phyloP scores from a whole-genome alignment of 2,797 vertebrate species.

The Myotis daubentonii region DNA sequence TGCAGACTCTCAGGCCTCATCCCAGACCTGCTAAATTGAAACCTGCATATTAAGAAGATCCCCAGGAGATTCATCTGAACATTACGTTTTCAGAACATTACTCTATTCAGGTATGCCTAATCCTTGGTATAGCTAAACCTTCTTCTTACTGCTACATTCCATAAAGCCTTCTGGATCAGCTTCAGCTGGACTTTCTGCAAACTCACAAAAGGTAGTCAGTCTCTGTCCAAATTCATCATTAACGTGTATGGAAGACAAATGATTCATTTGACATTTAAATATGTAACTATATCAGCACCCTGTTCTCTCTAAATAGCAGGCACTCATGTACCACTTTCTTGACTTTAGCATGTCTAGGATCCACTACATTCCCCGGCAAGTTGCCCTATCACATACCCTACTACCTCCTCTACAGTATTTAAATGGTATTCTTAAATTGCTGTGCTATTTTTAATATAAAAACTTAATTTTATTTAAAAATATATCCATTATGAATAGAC shows the following conservation, averaged over 20 bases:
- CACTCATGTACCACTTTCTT: not conserved
- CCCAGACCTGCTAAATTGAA: not conserved
- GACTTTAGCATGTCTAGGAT: not conserved
- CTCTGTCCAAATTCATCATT: not conserved
- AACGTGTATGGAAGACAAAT: not conserved
- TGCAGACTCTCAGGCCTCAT: not conserved
- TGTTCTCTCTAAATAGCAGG: not conserved
- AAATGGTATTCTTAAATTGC: not conserved
- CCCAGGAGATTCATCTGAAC: not conserved
- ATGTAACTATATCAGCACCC: not conserved
- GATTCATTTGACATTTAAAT: not conserved
- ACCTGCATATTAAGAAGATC: not conserved
- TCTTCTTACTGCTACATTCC: not conserved
- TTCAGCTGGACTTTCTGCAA: not conserved
- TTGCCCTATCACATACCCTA: rapidly evolving
- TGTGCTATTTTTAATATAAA: not conserved
- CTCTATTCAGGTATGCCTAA: not conserved
- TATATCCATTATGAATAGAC: not conserved
- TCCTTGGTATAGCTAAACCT: not conserved
- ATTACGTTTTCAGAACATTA: not conserved
- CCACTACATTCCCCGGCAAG: not conserved
- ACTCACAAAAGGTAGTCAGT: not conserved
- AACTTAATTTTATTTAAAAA: not conserved
- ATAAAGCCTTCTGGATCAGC: not conserved
- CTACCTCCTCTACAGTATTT: not conserved